These are phyloP conservation scores for Mixornis gularis DNA, from an alignment of 2,113 vertebrate genomes.

Conservation along the genomic window DNA sequence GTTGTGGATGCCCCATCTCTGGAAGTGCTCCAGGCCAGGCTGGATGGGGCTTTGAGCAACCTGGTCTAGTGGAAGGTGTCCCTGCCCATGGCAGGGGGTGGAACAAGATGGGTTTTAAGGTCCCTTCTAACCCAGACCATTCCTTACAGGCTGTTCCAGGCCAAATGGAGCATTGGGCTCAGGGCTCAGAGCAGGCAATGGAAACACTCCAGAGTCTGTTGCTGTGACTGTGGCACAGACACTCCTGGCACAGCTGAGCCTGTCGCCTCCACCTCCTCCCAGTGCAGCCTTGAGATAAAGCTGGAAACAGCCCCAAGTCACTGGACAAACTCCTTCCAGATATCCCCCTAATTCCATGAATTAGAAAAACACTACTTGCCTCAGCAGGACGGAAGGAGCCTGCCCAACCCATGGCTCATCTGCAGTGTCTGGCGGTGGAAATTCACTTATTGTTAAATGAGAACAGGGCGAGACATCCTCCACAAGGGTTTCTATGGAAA, in stretches of 20 bases:
- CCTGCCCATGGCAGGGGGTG: background rate
- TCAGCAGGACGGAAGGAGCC: background rate
- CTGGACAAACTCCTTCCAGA: background rate
- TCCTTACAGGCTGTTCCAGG: fast-evolving
- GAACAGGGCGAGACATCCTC: background rate
- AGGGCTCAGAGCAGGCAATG: fast-evolving
- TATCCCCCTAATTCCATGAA: background rate
- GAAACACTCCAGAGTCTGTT: fast-evolving
- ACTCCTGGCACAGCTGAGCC: background rate
- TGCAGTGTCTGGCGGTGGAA: slow-evolving; percentile 10
- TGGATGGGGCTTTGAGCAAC: background rate
- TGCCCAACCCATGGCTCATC: slow-evolving; percentile 4
- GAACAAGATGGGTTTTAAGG: background rate
- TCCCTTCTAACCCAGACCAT: background rate
- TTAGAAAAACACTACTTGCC: background rate
- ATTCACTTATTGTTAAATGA: slow-evolving; percentile 19
- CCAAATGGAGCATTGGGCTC: background rate
- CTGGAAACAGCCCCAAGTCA: background rate
- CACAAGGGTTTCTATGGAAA: slow-evolving; percentile 55
- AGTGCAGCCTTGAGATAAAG: background rate
- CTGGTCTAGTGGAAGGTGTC: background rate
- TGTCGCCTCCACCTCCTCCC: fast-evolving
- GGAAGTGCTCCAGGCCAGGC: background rate
- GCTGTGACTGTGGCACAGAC: background rate
- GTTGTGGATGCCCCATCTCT: background rate